Conservation (phyloP, 2,888 invertebrate species). For the Metacarcinus magister region DNA sequence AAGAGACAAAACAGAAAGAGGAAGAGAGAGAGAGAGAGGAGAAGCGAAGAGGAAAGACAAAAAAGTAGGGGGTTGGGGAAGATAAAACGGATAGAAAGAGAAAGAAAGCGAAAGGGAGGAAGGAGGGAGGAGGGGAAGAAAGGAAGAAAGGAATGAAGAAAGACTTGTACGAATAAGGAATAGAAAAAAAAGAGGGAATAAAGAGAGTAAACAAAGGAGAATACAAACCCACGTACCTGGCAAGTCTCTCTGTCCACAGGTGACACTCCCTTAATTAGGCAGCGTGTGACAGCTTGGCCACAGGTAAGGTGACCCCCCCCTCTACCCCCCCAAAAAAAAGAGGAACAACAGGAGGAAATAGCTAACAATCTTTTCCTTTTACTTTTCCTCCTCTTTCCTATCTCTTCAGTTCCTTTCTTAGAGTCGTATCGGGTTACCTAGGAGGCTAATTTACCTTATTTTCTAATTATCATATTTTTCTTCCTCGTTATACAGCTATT, state of each 20-base stretch:
- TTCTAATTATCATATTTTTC: neutral
- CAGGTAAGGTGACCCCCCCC: neutral
- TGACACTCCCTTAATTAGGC: constrained; percentile 12
- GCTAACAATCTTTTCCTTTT: neutral
- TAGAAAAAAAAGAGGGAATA: neutral
- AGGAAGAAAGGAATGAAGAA: neutral
- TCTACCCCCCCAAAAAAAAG: neutral
- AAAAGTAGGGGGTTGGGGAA: neutral
- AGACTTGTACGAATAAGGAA: constrained; percentile 19
- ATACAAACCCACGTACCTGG: neutral
- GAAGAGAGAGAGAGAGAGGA: neutral
- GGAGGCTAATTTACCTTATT: neutral
- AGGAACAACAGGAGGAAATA: too few species aligned
- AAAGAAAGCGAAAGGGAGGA: neutral
- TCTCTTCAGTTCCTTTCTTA: neutral
- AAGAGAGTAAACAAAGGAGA: neutral
- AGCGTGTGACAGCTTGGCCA: neutral
- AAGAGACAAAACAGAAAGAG: neutral
- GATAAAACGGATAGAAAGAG: constrained; percentile 3
- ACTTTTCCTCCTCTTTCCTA: neutral
- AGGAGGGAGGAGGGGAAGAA: too few species aligned
- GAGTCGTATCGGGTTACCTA: neutral
- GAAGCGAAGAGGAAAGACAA: neutral
- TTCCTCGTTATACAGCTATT: neutral
- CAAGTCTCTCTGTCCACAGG: constrained; percentile 17